Evolutionary conservation across 2,113 vertebrate genomes (phyloP), one percentile per base, ranked within the genome.

Genomic region (Syrrhaptes paradoxus): DNA sequence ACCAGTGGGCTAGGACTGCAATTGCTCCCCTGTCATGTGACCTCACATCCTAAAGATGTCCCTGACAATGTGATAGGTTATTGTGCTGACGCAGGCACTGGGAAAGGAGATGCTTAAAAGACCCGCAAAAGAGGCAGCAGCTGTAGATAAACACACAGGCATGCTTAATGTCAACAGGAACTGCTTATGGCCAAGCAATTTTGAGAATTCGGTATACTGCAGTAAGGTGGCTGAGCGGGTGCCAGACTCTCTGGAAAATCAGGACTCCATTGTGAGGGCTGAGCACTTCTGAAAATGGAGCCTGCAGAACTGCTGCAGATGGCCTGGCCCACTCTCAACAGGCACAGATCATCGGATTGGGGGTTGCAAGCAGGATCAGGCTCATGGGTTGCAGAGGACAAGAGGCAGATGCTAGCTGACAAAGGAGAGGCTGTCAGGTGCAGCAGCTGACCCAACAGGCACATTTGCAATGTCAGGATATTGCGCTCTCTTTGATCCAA

Each of bases 241-340:
- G 93, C 93, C 95, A 96, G 83, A 9, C 55, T 28, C 58, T 45
- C 59, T 45, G 61, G 83, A 93, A 96, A 97, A 97, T 96, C 85
- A 96, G 92, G 57, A 7, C 32, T 87, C 36, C 83, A 94, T 96
- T 96, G 86, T 95, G 80, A 88, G 49, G 83, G 65, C 59, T 84
- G 79, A 92, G 90, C 79, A 72, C 88, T 92, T 71, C 3, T 83
- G 85, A 24, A 77, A 25, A 70, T 18, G 78, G 75, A 92, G 81
- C 74, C 84, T 75, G 55, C 62, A 67, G 91, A 67, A 36, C 13
- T 3, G 71, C 57, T 88, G 93, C 95, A 96, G 93, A 79, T 97
- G 95, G 91, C 48, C 89, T 95, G 95, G 86, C 85, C 59, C 26
- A 36, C 63, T 94, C 80, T 91, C 90, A 88, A 3, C 34, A 46